A percentile compares a stretch with the other conserved stretches of the same genome.
Conservation (phyloP, 2,113 vertebrate genomes). For the Hippocampus comes region DNA sequence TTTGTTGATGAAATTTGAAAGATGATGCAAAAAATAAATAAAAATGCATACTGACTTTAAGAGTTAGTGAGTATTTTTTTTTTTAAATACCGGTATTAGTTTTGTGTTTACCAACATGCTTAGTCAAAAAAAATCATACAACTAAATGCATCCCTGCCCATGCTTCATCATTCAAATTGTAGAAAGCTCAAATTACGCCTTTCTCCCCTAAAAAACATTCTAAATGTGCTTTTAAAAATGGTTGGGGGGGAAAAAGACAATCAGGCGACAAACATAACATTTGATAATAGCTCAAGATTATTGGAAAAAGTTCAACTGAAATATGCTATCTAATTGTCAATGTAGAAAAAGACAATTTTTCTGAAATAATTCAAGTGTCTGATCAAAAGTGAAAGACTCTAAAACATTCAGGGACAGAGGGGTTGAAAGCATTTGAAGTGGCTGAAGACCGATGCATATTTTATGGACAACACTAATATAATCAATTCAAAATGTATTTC, state of each 20-base stretch:
- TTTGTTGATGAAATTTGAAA: neutral
- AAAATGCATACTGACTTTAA: neutral
- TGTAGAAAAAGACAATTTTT: neutral
- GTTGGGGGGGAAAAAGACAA: neutral
- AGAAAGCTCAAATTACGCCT: neutral
- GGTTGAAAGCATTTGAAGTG: slow-evolving; percentile 4
- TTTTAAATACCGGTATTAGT: neutral
- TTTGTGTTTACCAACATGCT: neutral
- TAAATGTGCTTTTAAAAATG: neutral
- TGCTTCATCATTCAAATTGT: neutral
- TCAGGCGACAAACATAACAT: no score
- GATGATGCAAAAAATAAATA: neutral
- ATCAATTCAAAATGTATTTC: slow-evolving; percentile 19
- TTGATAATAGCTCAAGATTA: neutral
- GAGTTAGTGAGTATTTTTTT: neutral
- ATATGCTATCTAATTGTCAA: neutral
- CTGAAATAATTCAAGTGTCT: slow-evolving; percentile 1
- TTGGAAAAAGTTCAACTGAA: neutral
- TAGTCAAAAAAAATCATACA: neutral
- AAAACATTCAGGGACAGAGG: neutral
- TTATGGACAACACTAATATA: slow-evolving; percentile 12
- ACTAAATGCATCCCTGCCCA: neutral
- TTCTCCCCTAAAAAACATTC: neutral
- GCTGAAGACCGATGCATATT: slow-evolving; percentile 8
- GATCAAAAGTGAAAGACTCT: neutral